Percentiles rank a stretch among this genome's conserved stretches.
Conservation (phyloP, 2,888 invertebrate genomes). For the Xanthostigma xanthostigma region DNA sequence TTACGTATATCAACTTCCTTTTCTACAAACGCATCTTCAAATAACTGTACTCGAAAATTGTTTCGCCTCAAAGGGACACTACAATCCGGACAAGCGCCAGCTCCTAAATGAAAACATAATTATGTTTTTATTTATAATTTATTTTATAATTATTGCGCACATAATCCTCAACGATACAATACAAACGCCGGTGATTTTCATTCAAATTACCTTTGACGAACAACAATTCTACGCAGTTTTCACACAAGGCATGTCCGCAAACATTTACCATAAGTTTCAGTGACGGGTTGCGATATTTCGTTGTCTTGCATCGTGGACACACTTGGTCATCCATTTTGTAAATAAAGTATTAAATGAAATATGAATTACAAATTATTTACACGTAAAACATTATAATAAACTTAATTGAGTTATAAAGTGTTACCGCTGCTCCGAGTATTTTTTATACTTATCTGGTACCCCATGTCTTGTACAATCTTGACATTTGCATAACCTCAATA, state of each 20-base stretch:
- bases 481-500: too few relatives aligned
- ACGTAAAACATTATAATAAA: too few relatives aligned
- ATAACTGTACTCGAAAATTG: constrained; percentile 87
- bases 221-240: constrained; percentile 90
- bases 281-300: constrained; percentile 91
- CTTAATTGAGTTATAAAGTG: too few relatives aligned
- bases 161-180: constrained; percentile 1
- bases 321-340: constrained; percentile 60
- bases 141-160: neutral
- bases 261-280: constrained; percentile 95
- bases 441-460: too few relatives aligned
- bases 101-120: constrained; percentile 39
- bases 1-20: constrained; percentile 94
- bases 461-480: too few relatives aligned
- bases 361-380: too few relatives aligned
- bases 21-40: constrained; percentile 92
- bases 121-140: too few relatives aligned
- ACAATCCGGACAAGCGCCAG: constrained; percentile 91
- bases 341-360: too few relatives aligned
- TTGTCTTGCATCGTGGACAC: constrained; percentile 93
- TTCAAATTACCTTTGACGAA: constrained; percentile 71
- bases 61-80: constrained; percentile 72
- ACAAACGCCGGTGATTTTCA: constrained; percentile 3
- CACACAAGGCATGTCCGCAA: constrained; percentile 95
- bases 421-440: too few relatives aligned